phyloP scores from a whole-genome alignment of 2,797 vertebrate genomes.

The Helostoma temminkii region DNA sequence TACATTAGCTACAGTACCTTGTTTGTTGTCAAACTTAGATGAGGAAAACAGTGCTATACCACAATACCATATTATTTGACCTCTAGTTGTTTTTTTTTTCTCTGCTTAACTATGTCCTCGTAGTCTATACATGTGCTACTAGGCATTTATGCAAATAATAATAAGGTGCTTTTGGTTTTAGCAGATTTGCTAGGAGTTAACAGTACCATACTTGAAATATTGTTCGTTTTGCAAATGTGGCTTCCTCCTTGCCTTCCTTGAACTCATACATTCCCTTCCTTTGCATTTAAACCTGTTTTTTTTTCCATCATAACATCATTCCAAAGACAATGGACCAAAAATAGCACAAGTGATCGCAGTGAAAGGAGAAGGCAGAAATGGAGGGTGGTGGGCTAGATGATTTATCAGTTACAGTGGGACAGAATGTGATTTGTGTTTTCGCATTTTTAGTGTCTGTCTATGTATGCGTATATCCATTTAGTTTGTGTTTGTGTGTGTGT shows the following conservation, averaged over 20 bases:
- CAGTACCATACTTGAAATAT: background rate
- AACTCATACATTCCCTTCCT: constrained; percentile 28
- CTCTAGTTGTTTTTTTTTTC: background rate
- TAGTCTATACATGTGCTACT: too few relatives aligned
- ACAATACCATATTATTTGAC: background rate
- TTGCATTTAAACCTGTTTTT: constrained; percentile 35
- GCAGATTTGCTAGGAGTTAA: background rate
- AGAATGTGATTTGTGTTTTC: constrained; percentile 17
- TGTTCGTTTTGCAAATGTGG: constrained; percentile 30
- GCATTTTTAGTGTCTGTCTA: constrained; percentile 17
- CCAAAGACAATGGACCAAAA: constrained; percentile 74
- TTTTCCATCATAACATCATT: constrained; percentile 51
- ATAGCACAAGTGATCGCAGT: constrained; percentile 63
- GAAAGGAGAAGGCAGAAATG: constrained; percentile 27
- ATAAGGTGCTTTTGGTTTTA: background rate
- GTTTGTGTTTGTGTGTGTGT: constrained; percentile 27
- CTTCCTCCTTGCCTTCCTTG: constrained; percentile 44
- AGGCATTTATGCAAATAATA: background rate
- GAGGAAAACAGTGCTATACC: background rate
- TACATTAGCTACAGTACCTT: background rate
- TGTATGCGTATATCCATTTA: constrained; percentile 12
- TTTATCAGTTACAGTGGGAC: constrained; percentile 24
- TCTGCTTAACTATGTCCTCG: background rate
- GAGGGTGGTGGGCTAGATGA: constrained; percentile 15
- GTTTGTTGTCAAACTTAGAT: constrained; percentile 1